Base-by-base conservation (phyloP, 35 echinoderm and acorn worm genomes). In the Eucidaris tribuloides region DNA sequence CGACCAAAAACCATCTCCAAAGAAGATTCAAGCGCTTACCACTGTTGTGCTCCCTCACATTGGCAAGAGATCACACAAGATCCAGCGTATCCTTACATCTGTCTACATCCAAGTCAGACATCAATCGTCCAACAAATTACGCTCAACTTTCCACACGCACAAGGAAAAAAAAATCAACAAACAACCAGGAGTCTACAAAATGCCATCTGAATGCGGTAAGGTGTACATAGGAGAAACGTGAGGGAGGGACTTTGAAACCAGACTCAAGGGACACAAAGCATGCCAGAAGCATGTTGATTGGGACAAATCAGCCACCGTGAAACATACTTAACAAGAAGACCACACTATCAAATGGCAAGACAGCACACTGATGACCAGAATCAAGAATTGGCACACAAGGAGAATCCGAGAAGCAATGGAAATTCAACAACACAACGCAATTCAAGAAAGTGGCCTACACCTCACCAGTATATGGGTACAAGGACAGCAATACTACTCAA, bases 171-270 rank as follows among this genome's bases (percentile, higher is more conserved):
- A 20, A 7, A 2, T n/a, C n/a, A n/a, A n/a, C n/a, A n/a, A n/a
- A 0, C 1, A 55, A 15, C 40, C 77, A 25, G 46, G 77, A 49
- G 42, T 80, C 44, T 80, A 49, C 77, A 2, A 2, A 18, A 80
- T 80, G 15, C 77, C 38, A 20, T 80, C 43, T 39, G 77, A 80
- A 20, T 76, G 70, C 37, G 70, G 13, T n/a, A n/a, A n/a, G n/a
- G n/a, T n/a, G n/a, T n/a, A n/a, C n/a, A n/a, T n/a, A n/a, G n/a
- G n/a, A 14, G 33, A 76, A 76, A 80, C 77, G n/a, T n/a, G n/a
- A 20, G 77, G 77, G 5, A 1, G 46, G 27, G 55, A 80, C 77
- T 34, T 80, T 29, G 0, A 19, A 14, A 80, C 77, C 62, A 66
- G 62, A 66, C 71, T 77, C 30, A 77, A 77, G 28, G 71, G 42